These are phyloP conservation scores for Ondatra zibethicus DNA, from an alignment of 2,113 vertebrate genomes.

Conservation along the genomic window DNA sequence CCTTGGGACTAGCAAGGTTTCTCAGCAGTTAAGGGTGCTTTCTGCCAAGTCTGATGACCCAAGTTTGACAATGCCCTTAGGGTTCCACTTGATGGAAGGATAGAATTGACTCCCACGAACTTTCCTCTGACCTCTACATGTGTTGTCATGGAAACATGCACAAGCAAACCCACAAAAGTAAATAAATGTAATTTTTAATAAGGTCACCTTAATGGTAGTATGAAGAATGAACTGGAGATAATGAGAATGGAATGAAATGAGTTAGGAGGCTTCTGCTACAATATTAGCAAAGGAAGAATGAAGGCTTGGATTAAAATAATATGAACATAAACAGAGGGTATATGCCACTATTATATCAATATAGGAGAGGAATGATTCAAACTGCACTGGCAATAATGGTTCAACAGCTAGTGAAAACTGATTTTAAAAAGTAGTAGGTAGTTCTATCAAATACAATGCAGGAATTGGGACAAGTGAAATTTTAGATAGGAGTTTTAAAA, in stretches of 20 bases:
- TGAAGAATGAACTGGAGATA: neutral
- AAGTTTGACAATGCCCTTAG: neutral
- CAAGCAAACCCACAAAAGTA: neutral
- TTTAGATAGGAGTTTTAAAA: neutral
- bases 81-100: neutral
- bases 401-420: neutral
- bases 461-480: neutral
- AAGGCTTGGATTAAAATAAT: neutral
- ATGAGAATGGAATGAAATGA: neutral
- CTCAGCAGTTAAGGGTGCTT: neutral
- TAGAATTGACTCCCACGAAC: neutral
- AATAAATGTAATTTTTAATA: neutral
- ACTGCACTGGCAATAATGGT: neutral
- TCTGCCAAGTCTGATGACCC: neutral
- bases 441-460: neutral
- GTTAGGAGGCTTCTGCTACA: neutral
- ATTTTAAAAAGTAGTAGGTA: neutral
- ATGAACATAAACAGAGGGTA: neutral
- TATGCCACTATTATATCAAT: neutral
- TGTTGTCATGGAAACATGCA: neutral
- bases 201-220: neutral
- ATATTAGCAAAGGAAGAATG: conserved; percentile 16
- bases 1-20: neutral
- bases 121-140: neutral
- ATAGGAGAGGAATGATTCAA: neutral